Evolutionary conservation across 2,113 vertebrate genomes (phyloP).

Genomic region (Lepidothrix coronata): DNA sequence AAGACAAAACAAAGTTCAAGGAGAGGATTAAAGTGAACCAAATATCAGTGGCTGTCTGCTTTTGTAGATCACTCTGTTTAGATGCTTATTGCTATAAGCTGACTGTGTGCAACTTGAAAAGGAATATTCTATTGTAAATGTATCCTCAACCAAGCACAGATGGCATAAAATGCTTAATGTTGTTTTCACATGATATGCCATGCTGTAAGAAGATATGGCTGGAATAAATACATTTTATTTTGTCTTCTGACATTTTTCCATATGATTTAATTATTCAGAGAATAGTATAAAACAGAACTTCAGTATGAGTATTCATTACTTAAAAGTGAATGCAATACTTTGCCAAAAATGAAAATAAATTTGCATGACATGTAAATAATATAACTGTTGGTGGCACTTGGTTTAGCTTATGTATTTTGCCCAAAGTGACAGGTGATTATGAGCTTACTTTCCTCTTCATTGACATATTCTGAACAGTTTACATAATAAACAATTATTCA

Average conservation of each 20-base stretch:
- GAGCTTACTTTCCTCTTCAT: slow-evolving; percentile 60
- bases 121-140: slow-evolving; percentile 63
- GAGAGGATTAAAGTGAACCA: background rate
- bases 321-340: slow-evolving; percentile 36
- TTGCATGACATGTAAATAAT: slow-evolving; percentile 59
- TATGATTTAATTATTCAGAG: slow-evolving; percentile 75
- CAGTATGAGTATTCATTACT: slow-evolving; percentile 15
- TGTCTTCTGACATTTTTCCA: slow-evolving; percentile 72
- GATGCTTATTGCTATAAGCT: slow-evolving; percentile 38
- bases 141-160: slow-evolving; percentile 70
- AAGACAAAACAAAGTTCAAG: background rate
- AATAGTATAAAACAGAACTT: slow-evolving; percentile 10
- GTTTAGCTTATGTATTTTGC: slow-evolving; percentile 65
- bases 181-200: slow-evolving; percentile 72
- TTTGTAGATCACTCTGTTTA: slow-evolving; percentile 34
- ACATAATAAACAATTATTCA: slow-evolving; percentile 37
- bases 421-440: slow-evolving; percentile 64
- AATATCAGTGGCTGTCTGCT: background rate
- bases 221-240: slow-evolving; percentile 78
- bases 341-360: slow-evolving; percentile 57
- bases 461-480: slow-evolving; percentile 52
- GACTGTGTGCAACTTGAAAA: slow-evolving; percentile 45
- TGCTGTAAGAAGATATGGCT: slow-evolving; percentile 72
- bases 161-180: slow-evolving; percentile 74
- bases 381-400: slow-evolving; percentile 55